Evolutionary conservation across 1,140 invertebrate species (phyloP).

Genomic region (Drosophila ananassae): DNA sequence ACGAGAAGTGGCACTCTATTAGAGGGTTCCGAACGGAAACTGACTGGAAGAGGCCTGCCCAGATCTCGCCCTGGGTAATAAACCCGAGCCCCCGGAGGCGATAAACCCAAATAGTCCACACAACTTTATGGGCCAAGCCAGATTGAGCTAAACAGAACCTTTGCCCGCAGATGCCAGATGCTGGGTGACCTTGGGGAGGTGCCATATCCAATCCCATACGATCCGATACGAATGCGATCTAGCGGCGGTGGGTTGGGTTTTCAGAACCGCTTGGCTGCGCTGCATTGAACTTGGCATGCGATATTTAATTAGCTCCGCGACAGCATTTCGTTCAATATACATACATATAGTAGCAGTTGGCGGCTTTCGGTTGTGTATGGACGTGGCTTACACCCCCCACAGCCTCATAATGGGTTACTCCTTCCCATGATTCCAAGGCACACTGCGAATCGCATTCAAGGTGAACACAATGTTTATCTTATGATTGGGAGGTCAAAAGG

Average conservation of each 20-base stretch:
- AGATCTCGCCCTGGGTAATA: background rate
- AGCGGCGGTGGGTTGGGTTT: background rate
- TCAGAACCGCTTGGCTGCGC: slow-evolving; percentile 29
- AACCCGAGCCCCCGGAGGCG: background rate
- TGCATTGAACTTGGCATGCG: slow-evolving; percentile 70
- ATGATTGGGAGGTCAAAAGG: background rate
- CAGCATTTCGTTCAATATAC: slow-evolving; percentile 36
- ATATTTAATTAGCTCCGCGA: slow-evolving; percentile 53
- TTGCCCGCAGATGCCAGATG: slow-evolving; percentile 18
- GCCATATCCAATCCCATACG: slow-evolving; percentile 8
- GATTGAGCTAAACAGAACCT: slow-evolving; percentile 24
- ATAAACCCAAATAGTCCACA: background rate
- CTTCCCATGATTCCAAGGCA: too few relatives aligned
- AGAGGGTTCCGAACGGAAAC: background rate
- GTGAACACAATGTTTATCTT: too few relatives aligned
- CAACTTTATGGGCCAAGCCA: background rate
- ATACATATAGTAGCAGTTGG: slow-evolving; percentile 15
- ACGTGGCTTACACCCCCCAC: background rate
- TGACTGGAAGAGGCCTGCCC: background rate
- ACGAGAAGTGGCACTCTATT: background rate
- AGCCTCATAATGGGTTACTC: background rate
- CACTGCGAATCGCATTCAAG: too few relatives aligned
- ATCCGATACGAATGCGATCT: slow-evolving; percentile 16
- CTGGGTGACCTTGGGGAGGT: slow-evolving; percentile 15
- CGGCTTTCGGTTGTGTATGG: background rate